phyloP scores from a whole-genome alignment of 2,797 vertebrate species.

The Apodemus agrarius region DNA sequence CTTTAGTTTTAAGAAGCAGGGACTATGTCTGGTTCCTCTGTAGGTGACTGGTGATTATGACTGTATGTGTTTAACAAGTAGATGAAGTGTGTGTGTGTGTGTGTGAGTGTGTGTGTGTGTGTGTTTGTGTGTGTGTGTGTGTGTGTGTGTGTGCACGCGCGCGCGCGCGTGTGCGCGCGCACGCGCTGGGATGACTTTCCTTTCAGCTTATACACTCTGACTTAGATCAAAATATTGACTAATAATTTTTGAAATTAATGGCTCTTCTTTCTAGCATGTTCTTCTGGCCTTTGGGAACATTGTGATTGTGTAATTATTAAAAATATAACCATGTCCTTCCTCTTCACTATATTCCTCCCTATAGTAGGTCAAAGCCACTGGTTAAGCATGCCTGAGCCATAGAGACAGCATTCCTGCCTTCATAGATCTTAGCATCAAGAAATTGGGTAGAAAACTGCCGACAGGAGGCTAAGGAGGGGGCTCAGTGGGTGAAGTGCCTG shows the following conservation, averaged over 20 bases:
- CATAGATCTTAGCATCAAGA: not conserved
- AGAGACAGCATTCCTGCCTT: not conserved
- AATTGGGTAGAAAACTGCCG: not conserved
- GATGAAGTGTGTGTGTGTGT: not conserved
- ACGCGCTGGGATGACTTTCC: not conserved
- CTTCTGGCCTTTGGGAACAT: not conserved
- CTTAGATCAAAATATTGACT: not conserved
- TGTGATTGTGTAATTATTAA: not conserved
- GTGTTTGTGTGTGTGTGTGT: not conserved
- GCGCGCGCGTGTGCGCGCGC: no score
- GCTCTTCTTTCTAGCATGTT: not conserved
- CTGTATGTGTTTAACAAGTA: not conserved
- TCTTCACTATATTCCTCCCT: not conserved
- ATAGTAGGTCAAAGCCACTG: not conserved
- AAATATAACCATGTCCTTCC: not conserved
- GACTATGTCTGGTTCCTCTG: not conserved
- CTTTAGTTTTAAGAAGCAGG: not conserved
- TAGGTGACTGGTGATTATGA: not conserved
- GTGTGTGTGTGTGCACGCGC: not conserved
- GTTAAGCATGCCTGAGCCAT: not conserved
- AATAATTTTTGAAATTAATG: not conserved
- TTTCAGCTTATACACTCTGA: conserved; percentile 1
- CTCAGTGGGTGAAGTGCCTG: not conserved
- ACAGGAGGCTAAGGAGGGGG: not conserved
- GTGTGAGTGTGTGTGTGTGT: not conserved